These are phyloP conservation scores for Bombus vancouverensis DNA, from an alignment of 1,140 invertebrate genomes.

Conservation along the genomic window DNA sequence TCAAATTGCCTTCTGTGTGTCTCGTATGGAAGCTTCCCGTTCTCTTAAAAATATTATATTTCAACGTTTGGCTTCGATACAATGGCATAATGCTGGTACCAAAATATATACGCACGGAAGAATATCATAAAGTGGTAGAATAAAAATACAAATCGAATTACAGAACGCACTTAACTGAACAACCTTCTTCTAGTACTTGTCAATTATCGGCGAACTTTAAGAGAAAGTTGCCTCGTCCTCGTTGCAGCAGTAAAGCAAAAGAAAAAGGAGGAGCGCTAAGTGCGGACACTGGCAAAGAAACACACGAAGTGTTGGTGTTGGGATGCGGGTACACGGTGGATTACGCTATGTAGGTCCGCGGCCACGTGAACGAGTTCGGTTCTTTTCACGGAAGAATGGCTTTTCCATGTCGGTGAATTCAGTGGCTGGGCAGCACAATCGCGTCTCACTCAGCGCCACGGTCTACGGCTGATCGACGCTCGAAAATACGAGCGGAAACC, in stretches of 20 bases:
- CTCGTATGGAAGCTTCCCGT: too few relatives aligned
- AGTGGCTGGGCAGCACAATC: conserved; percentile 63
- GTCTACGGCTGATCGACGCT: conserved; percentile 33
- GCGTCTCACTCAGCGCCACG: conserved; percentile 12
- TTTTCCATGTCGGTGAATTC: conserved; percentile 77
- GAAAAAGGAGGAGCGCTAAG: background rate
- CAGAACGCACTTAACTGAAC: background rate
- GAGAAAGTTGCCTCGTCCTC: background rate
- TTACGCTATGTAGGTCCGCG: conserved; percentile 17
- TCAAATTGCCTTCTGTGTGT: too few relatives aligned
- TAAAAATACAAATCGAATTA: background rate
- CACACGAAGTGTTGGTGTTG: background rate
- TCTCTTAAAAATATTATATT: too few relatives aligned
- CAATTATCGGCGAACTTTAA: background rate
- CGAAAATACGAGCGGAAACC: conserved; percentile 39
- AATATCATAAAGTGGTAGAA: background rate
- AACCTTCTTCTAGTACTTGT: too few relatives aligned
- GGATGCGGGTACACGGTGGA: conserved; percentile 40
- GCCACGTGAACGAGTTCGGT: conserved; percentile 53
- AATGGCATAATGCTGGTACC: too few relatives aligned
- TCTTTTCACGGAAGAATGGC: conserved; percentile 76
- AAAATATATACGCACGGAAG: background rate
- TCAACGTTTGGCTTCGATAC: too few relatives aligned
- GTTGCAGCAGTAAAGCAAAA: background rate
- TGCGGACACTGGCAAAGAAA: conserved; percentile 38